A percentile compares a stretch with the other conserved stretches of the same genome.
Conservation (phyloP, 2,888 invertebrate genomes). For the Acleris sparsana region DNA sequence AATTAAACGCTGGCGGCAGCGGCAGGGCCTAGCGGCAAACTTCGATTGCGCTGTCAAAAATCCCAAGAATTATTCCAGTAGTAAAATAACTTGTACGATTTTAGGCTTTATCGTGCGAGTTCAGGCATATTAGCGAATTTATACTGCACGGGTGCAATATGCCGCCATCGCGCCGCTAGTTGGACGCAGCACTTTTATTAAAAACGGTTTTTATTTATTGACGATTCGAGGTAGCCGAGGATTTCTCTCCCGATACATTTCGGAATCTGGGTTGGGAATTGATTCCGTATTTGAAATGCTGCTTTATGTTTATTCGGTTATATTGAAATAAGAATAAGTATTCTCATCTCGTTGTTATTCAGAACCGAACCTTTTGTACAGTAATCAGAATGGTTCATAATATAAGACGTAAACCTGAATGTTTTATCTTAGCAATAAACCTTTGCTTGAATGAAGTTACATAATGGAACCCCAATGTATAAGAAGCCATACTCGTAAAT, state of each 20-base stretch:
- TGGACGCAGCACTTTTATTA: slow-evolving; percentile 74
- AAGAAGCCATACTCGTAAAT: slow-evolving; percentile 13
- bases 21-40: slow-evolving; percentile 73
- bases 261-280: slow-evolving; percentile 41
- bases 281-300: slow-evolving; percentile 36
- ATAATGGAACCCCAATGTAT: slow-evolving; percentile 4
- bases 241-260: slow-evolving; percentile 58
- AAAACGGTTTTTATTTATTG: slow-evolving; percentile 79
- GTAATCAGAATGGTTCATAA: background rate
- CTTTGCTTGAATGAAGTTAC: slow-evolving; percentile 6
- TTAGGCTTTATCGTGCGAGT: slow-evolving; percentile 80
- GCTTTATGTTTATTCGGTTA: slow-evolving; percentile 17
- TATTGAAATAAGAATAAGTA: slow-evolving; percentile 11
- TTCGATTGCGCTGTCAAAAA: slow-evolving; percentile 84
- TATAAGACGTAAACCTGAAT: background rate
- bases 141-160: slow-evolving; percentile 76
- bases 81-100: slow-evolving; percentile 80
- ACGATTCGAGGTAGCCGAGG: slow-evolving; percentile 59
- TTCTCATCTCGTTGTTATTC: background rate
- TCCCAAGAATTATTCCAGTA: slow-evolving; percentile 81
- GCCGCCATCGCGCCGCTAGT: slow-evolving; percentile 64
- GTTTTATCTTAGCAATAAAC: background rate
- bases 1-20: slow-evolving; percentile 71
- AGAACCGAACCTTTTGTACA: background rate
- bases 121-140: slow-evolving; percentile 82